These are phyloP conservation scores for Amblyjoppa fuscipennis DNA, from an alignment of 2,888 invertebrate species.

Conservation along the genomic window DNA sequence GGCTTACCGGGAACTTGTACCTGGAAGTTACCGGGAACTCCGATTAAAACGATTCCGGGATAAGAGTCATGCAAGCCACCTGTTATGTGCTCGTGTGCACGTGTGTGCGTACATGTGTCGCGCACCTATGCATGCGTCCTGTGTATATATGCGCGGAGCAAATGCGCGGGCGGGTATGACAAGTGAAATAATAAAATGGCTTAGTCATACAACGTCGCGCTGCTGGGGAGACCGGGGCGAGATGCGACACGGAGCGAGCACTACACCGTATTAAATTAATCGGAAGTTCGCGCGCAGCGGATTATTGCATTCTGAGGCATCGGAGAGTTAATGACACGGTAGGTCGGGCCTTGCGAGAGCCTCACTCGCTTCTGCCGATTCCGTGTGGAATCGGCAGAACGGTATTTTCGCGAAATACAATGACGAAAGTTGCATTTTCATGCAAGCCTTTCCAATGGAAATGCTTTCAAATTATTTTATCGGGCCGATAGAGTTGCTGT, in stretches of 20 bases:
- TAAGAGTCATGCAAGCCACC: conserved; percentile 54
- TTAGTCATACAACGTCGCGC: conserved; percentile 75
- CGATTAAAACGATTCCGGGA: conserved; percentile 74
- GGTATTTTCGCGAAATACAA: too few species aligned
- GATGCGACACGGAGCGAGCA: background rate
- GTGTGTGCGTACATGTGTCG: background rate
- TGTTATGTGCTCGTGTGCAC: conserved; percentile 6
- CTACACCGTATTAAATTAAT: too few species aligned
- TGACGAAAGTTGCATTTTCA: too few species aligned
- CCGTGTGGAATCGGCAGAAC: too few species aligned
- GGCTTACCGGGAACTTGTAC: conserved; percentile 68
- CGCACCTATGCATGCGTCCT: background rate
- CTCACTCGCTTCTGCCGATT: too few species aligned
- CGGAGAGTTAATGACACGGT: too few species aligned
- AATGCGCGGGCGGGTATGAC: conserved; percentile 62
- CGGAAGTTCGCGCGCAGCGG: too few species aligned
- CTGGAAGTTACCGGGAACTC: conserved; percentile 73
- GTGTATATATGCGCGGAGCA: conserved; percentile 42
- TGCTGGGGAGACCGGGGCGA: background rate
- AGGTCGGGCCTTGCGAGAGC: too few species aligned
- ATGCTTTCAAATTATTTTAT: too few species aligned
- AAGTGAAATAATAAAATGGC: conserved; percentile 74
- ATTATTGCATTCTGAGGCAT: too few species aligned
- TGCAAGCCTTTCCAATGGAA: too few species aligned
- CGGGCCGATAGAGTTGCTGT: too few species aligned